Percentiles rank a stretch among this genome's conserved stretches.
These are phyloP conservation scores for Haplochromis burtoni DNA, from an alignment of 2,113 vertebrate genomes.

Conservation along the genomic window DNA sequence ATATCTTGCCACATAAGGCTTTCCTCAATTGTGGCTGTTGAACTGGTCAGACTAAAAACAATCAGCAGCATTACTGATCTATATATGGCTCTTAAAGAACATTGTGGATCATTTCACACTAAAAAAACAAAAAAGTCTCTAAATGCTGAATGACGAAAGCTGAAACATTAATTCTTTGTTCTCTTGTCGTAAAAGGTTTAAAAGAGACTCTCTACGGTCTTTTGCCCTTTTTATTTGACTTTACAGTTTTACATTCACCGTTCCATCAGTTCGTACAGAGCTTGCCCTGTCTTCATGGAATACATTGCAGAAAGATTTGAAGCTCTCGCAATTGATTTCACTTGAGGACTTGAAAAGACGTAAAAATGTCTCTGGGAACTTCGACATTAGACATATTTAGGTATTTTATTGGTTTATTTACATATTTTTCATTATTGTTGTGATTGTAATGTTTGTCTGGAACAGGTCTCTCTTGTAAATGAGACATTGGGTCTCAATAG, in stretches of 20 bases:
- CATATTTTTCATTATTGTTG: neutral
- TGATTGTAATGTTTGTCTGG: neutral
- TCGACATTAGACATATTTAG: neutral
- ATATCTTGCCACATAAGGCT: neutral
- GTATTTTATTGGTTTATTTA: neutral
- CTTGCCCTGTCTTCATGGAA: neutral
- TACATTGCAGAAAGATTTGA: neutral
- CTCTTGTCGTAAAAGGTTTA: neutral
- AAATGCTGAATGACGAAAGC: neutral
- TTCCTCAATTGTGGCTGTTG: slow-evolving; percentile 6
- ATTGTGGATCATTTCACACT: neutral
- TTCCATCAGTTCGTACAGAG: neutral
- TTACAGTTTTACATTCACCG: neutral
- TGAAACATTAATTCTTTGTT: neutral
- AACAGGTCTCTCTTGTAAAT: neutral
- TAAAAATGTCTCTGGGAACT: neutral
- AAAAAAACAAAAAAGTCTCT: neutral
- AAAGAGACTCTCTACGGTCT: neutral
- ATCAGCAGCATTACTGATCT: slow-evolving; percentile 14
- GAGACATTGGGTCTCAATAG: neutral
- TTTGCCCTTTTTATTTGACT: neutral
- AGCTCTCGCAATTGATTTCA: neutral
- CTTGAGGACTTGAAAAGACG: neutral
- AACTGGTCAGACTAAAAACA: slow-evolving; percentile 11
- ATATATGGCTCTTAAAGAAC: slow-evolving; percentile 4